phyloP scores from a whole-genome alignment of 2,113 vertebrate genomes.

The Sturnus vulgaris region DNA sequence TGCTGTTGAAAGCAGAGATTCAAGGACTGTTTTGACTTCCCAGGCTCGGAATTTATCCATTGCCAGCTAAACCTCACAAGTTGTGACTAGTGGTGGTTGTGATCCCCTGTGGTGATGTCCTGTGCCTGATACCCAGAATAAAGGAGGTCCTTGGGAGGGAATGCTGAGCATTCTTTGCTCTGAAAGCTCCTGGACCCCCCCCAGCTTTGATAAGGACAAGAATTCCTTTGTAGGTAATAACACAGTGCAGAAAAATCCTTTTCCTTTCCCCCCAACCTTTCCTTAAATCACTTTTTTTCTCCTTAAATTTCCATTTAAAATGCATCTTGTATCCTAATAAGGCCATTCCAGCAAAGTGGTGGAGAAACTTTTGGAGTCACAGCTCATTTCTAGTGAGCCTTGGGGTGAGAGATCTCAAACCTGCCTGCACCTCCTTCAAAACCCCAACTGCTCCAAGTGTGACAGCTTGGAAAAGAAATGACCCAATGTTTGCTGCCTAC shows the following conservation, averaged over 20 bases:
- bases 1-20: neutral
- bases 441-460: neutral
- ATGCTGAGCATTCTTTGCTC: slow-evolving; percentile 48
- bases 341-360: neutral
- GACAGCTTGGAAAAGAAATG: neutral
- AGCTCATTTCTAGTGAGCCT: neutral
- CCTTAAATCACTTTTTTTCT: neutral
- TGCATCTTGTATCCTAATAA: neutral
- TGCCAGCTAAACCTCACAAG: neutral
- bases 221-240: slow-evolving; percentile 16
- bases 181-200: neutral
- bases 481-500: neutral
- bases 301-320: neutral
- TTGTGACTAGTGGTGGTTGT: slow-evolving; percentile 1
- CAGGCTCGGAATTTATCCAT: neutral
- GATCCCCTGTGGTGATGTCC: neutral
- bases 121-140: neutral
- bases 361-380: neutral
- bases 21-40: slow-evolving; percentile 39
- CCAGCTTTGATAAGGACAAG: neutral
- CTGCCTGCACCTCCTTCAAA: neutral
- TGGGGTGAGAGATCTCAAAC: neutral
- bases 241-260: neutral
- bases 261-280: neutral
- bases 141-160: slow-evolving; percentile 14